Evolutionary conservation across 2,797 vertebrate species (phyloP), one percentile per base, ranked within the genome.

Genomic region (Parauchenoglanis ngamensis): DNA sequence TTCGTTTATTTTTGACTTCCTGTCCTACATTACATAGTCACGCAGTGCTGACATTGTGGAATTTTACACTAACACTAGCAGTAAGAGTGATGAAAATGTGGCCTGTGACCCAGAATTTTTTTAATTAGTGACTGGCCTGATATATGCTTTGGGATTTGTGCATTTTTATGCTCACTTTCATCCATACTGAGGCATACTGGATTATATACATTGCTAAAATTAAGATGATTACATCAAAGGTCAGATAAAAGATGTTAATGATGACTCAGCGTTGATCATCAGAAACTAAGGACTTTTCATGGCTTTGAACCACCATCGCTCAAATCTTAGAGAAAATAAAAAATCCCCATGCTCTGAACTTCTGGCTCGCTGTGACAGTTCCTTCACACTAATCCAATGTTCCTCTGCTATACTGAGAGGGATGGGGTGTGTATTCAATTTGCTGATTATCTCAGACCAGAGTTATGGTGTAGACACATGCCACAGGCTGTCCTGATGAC

Each of bases 381-480:
- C 80, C n/a, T 85, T 85, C 17, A 85, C 10, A 35, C 63, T 78
- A 65, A 70, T 83, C 54, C 28, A 80, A 3, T 46, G 10, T 35
- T 83, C 67, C 63, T 80, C 68, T 75, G 31, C 63, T 28, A 6
- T 46, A 63, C 67, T 57, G 15, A 56, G 21, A 46, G 54, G 40
- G 28, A 23, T 57, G 72, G 65, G 31, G 40, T 59, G 70, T 67
- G 72, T 40, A 40, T 89, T 54, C 78, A 44, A 83, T 89, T 84
- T 87, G 23, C 75, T 82, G 46, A 80, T 87, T 86, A 86, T 89
- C 88, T 87, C 67, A 31, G 73, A 35, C 25, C 73, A 54, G 80
- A 84, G 86, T 87, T 86, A 85, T 56, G 25, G 52, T 72, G 76
- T 35, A 70, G 85, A 88, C 83, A 84, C 85, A 63, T 72, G 84